Conservation (phyloP, 2,113 vertebrate genomes). For the Ciconia maguari region DNA sequence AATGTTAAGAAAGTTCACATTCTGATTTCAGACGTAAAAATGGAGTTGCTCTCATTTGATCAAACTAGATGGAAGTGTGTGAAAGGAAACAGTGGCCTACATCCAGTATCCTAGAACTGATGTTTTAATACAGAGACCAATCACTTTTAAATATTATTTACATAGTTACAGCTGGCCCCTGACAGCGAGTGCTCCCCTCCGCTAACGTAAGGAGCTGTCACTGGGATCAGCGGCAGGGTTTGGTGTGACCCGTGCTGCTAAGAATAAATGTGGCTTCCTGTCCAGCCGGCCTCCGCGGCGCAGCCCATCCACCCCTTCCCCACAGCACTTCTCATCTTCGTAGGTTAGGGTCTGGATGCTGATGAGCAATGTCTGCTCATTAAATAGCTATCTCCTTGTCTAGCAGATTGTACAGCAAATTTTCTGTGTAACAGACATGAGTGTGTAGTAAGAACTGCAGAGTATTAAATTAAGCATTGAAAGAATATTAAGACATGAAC, state of each 20-base stretch:
- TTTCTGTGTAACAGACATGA: not conserved
- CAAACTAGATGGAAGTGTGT: not conserved
- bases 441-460: not conserved
- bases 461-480: slow-evolving; percentile 35
- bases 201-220: not conserved
- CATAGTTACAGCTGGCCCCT: not conserved
- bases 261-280: not conserved
- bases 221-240: not conserved
- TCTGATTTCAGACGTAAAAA: not conserved
- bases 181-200: not conserved
- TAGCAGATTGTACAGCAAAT: not conserved
- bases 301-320: not conserved
- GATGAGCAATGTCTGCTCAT: not conserved
- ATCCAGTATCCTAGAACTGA: not conserved
- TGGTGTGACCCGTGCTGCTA: not conserved
- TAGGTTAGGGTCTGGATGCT: not conserved
- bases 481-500: slow-evolving; percentile 16
- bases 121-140: not conserved
- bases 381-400: not conserved
- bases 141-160: not conserved
- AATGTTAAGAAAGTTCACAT: not conserved
- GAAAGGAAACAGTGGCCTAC: not conserved
- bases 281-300: not conserved
- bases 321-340: too few relatives aligned
- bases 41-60: not conserved